These are phyloP conservation scores for Mamestra configurata DNA, from an alignment of 1,140 invertebrate genomes.

Conservation along the genomic window DNA sequence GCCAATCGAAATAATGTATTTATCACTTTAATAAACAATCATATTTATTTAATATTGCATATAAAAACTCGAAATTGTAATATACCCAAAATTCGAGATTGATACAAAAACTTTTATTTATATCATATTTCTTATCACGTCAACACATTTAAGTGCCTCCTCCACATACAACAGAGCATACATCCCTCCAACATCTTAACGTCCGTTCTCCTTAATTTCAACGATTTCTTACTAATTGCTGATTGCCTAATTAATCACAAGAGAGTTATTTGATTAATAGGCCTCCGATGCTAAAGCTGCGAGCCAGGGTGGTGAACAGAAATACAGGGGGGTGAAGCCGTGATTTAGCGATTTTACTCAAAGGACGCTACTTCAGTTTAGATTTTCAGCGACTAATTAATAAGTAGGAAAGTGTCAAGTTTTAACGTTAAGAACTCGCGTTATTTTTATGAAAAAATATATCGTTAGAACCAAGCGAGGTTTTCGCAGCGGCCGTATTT, in stretches of 20 bases:
- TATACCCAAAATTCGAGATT: too few relatives aligned
- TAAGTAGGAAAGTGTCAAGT: slow-evolving; percentile 58
- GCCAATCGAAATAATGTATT: too few relatives aligned
- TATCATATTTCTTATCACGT: not conserved
- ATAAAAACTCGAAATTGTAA: too few relatives aligned
- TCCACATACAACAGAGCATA: not conserved
- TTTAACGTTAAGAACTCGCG: slow-evolving; percentile 38
- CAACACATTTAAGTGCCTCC: not conserved
- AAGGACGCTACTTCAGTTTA: slow-evolving; percentile 62
- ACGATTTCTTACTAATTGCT: slow-evolving; percentile 77
- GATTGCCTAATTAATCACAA: slow-evolving; percentile 85
- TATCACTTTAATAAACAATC: too few relatives aligned
- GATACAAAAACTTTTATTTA: too few relatives aligned
- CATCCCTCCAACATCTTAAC: not conserved
- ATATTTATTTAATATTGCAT: too few relatives aligned
- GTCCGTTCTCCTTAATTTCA: slow-evolving; percentile 59
- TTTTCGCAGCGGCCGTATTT: not conserved
- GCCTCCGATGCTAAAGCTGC: slow-evolving; percentile 63
- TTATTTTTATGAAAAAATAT: slow-evolving; percentile 45
- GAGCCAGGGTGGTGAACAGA: slow-evolving; percentile 37
- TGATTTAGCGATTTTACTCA: slow-evolving; percentile 78
- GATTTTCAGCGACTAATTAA: slow-evolving; percentile 66
- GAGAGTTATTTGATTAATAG: slow-evolving; percentile 84
- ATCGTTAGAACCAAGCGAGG: slow-evolving; percentile 1
- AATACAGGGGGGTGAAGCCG: slow-evolving; percentile 52